phyloP scores from a whole-genome alignment of 2,113 vertebrate species.

The Noturus placidus region DNA sequence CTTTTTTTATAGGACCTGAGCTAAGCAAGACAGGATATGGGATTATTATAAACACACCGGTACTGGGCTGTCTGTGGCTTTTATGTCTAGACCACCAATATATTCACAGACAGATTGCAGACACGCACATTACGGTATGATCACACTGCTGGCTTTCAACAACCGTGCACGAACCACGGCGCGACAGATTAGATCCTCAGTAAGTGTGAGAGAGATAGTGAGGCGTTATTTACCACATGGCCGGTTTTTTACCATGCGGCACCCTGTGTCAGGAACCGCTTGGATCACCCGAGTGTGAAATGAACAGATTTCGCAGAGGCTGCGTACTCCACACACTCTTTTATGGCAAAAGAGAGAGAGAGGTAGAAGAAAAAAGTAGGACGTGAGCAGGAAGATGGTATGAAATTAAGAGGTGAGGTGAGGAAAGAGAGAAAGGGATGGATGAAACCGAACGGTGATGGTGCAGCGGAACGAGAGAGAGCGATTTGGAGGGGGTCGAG shows the following conservation, averaged over 20 bases:
- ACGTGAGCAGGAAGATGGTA: background rate
- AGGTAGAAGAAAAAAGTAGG: background rate
- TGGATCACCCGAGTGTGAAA: constrained; percentile 71
- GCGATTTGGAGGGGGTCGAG: background rate
- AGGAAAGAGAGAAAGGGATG: background rate
- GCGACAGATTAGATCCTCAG: background rate
- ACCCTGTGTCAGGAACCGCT: constrained; percentile 51
- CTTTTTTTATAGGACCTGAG: constrained; percentile 53
- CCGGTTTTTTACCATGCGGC: background rate
- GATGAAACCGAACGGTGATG: background rate
- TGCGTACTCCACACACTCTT: background rate
- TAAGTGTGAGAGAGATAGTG: background rate
- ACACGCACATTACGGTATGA: background rate
- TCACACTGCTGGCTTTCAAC: background rate
- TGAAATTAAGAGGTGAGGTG: background rate
- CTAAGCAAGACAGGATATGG: constrained; percentile 41
- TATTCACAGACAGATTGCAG: background rate
- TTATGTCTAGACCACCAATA: background rate
- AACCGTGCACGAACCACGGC: background rate
- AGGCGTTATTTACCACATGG: constrained; percentile 5
- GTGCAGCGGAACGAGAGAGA: background rate
- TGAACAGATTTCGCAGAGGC: constrained; percentile 55
- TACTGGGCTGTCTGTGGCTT: background rate
- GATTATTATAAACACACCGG: constrained; percentile 9
- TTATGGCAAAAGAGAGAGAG: background rate